Base-by-base conservation (phyloP, 92 coral and sea anemone genomes). In the Isaurus tuberculatus region DNA sequence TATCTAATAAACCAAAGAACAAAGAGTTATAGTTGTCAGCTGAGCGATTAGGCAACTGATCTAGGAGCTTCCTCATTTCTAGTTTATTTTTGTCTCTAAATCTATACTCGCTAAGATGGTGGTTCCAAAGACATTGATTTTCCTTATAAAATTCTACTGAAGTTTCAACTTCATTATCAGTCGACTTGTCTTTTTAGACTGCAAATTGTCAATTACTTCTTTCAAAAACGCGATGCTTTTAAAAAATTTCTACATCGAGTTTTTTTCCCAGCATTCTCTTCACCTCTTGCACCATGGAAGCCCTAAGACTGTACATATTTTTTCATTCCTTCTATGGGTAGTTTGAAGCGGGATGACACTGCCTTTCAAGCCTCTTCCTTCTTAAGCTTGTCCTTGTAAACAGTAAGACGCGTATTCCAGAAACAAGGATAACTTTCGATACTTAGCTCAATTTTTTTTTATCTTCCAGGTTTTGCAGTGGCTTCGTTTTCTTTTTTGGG, bases 51-150 rank as follows among this genome's bases (percentile, higher is more conserved):
- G 66, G 51, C 71, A 78, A 84, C 72, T 74, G 67, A 83, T 88
- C 88, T 70, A 32, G 78, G 57, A 88, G 79, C 81, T 66, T 81
- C 49, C 72, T 79, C 37, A 89, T 40, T 1, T 78, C 73, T 16
- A 57, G 49, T 63, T 84, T 85, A 46, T 73, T 72, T 34, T 57
- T 66, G 61, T 84, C 70, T 31, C 83, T 3, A 11, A 58, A 84
- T 49, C 57, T 87, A 79, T 85, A 79, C 71, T 79, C 68, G 14
- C 26, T 73, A 20, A 85, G 78, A 40, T 79, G 89, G 53, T 85
- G 89, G 72, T 89, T 84, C 89, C 92, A 89, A 30, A 89, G 88
- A 33, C 84, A 88, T 49, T 34, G 29, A 51, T 84, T 79, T 65
- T 84, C 88, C 71, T 84, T 88, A 51, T 84, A 84, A 63, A 79